Evolutionary conservation across 2,113 vertebrate genomes (phyloP), one percentile per base, ranked within the genome.

Genomic region (Notothenia coriiceps): DNA sequence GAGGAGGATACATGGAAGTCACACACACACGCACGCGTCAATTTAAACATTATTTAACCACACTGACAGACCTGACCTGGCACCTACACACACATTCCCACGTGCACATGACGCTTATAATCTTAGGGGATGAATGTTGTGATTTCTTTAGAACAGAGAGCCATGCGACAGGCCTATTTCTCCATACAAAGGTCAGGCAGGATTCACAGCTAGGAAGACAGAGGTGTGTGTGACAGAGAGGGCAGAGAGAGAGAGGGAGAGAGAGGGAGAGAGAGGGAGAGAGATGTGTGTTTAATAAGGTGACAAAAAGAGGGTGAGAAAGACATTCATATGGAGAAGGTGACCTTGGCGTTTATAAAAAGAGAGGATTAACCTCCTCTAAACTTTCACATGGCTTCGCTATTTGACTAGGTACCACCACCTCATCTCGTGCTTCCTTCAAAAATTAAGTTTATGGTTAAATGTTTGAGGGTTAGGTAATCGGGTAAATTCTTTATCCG

Each of bases 131-230:
- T 79, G 72, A 72, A 79, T 54, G 79, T 50, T 64, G 67, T 54
- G 83, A 74, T 84, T 84, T 81, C 70, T 77, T 74, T 79, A 71
- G 63, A 84, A 83, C 61, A 78, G 61, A 69, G 43, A 60, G 60
- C 50, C 70, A 90, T 76, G 79, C 77, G 83, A 84, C 86, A 85
- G 67, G 25, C 22, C 59, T 52, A 76, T 64, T 86, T 69, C 85
- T 83, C 46, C 25, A 73, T 43, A 52, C 54, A 88, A 85, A 86
- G 81, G 81, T 88, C 89, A 86, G 66, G 56, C n/a, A 70, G 67
- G 70, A 77, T 88, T 86, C 81, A 82, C 67, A 84, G 74, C 82
- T 62, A 62, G 51, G 47, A 74, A 68, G 71, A 77, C 65, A 74
- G 69, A 71, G 50, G 74, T 46, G 56, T 77, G 77, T 65, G 44